Base-by-base conservation (phyloP, 92 coral and sea anemone genomes). In the Plumapathes pennacea region DNA sequence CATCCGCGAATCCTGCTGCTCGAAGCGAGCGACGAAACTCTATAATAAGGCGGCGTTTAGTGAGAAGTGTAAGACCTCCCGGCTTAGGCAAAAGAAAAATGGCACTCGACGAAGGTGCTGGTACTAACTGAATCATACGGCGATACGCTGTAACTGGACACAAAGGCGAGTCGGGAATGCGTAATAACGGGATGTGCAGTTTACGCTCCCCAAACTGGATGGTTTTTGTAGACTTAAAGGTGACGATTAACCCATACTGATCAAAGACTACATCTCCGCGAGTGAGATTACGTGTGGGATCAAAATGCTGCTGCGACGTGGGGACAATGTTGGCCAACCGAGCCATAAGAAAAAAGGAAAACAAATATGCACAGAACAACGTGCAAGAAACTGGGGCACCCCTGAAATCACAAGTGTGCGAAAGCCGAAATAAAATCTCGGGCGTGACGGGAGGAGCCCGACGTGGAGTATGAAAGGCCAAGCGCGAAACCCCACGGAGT, bases 261-360 rank as follows among this genome's bases (percentile, higher is more conserved):
- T 12, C 11, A 59, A 50, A 20, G 10, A 38, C 53, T 5, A 60
- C 39, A 29, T 60, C 52, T 5, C 50, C 23, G 13, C 50, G 50
- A n/a, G 50, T 44, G 23, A 44, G 50, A 44, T 44, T 24, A n/a
- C 26, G 50, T 9, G 2, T 10, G 24, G 50, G 50, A 44, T 44
- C 50, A 18, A 44, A 3, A 0, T 36, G 2, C 21, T 30, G 10
- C 4, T 36, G 52, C 2, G 71, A 50, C 34, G 25, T 33, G 0
- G 80, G 49, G 22, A 72, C 69, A 3, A 72, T 61, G 56, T 72
- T 61, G 20, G 77, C 60, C 2, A 57, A 38, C 9, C 60, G 52
- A 8, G 78, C 78, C 25, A 69, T 25, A 11, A 69, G 52, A 17
- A 56, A 69, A 37, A 69, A 69, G 10, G 67, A 32, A 40, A 66